A percentile compares a stretch with the other conserved stretches of the same genome.
phyloP scores from a whole-genome alignment of 2,113 vertebrate genomes.

The Misgurnus mizolepis region DNA sequence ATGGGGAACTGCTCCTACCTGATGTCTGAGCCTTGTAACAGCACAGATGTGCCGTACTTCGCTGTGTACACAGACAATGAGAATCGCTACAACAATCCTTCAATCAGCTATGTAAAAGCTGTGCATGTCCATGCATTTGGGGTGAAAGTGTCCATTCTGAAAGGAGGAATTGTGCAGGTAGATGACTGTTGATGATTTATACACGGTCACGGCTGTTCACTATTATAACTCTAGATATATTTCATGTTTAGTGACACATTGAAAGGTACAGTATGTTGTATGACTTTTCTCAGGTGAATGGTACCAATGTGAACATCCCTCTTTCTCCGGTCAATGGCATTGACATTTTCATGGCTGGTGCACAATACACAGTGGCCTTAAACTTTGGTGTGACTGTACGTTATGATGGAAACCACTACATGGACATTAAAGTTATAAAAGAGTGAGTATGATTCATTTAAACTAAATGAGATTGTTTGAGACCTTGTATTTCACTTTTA shows the following conservation, averaged over 20 bases:
- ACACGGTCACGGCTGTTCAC: too few relatives aligned
- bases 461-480: too few relatives aligned
- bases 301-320: constrained; percentile 55
- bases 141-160: constrained; percentile 73
- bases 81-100: constrained; percentile 67
- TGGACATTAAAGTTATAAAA: constrained; percentile 75
- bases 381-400: constrained; percentile 74
- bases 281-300: constrained; percentile 52
- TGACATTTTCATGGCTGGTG: constrained; percentile 54
- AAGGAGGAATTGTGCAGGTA: constrained; percentile 75
- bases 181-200: constrained; percentile 23
- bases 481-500: neutral
- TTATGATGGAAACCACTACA: constrained; percentile 75
- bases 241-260: neutral
- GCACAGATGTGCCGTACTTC: constrained; percentile 63
- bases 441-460: constrained; percentile 64
- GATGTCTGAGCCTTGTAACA: constrained; percentile 70
- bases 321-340: constrained; percentile 43
- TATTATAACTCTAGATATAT: neutral
- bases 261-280: neutral
- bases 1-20: constrained; percentile 81
- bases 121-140: constrained; percentile 69
- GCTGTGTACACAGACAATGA: constrained; percentile 74
- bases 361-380: constrained; percentile 54
- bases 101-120: constrained; percentile 74